These are phyloP conservation scores for Oryzias celebensis DNA, from an alignment of 2,113 vertebrate genomes.

Conservation along the genomic window DNA sequence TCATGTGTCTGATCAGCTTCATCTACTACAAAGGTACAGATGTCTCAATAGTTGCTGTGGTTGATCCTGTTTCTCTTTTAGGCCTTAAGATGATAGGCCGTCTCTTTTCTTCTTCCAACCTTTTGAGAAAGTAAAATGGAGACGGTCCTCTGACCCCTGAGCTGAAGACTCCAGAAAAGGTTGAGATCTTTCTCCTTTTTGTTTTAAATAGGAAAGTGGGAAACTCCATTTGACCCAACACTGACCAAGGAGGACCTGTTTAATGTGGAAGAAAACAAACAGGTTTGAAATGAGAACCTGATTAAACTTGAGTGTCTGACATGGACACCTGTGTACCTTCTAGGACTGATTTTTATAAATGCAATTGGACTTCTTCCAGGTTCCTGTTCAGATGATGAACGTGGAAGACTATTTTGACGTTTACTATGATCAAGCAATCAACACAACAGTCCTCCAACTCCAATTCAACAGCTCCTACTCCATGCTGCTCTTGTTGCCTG, in stretches of 20 bases:
- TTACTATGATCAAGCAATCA: slow-evolving; percentile 74
- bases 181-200: background rate
- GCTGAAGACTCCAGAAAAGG: too few species aligned
- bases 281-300: slow-evolving; percentile 42
- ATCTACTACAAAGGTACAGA: slow-evolving; percentile 77
- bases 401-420: background rate
- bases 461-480: slow-evolving; percentile 70
- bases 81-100: too few species aligned
- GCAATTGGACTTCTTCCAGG: slow-evolving; percentile 32
- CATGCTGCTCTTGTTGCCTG: slow-evolving; percentile 75
- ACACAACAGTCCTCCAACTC: slow-evolving; percentile 78
- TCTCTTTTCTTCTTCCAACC: too few species aligned
- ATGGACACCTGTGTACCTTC: background rate
- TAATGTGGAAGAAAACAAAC: slow-evolving; percentile 52
- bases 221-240: slow-evolving; percentile 52
- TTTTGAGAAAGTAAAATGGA: too few species aligned
- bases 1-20: slow-evolving; percentile 75
- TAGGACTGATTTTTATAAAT: too few species aligned
- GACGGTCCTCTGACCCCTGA: too few species aligned
- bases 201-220: slow-evolving; percentile 72
- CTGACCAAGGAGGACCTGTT: slow-evolving; percentile 55
- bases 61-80: too few species aligned
- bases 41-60: background rate
- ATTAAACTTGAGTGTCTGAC: background rate
- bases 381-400: slow-evolving; percentile 78